Conservation (phyloP, 2,797 vertebrate genomes). For the Onychomys torridus region DNA sequence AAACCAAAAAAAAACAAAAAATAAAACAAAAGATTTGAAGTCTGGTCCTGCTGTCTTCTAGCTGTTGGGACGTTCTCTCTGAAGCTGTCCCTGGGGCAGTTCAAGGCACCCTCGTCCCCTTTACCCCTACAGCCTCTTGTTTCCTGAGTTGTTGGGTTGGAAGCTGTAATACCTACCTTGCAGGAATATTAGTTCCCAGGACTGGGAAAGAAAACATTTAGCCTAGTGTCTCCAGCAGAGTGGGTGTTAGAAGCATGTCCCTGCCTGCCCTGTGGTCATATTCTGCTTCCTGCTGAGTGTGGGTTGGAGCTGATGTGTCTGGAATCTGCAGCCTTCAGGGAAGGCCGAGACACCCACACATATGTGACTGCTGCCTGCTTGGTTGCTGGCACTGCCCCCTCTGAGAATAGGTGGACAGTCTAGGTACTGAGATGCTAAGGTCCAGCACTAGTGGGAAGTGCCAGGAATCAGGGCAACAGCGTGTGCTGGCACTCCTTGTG, state of each 20-base stretch:
- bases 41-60: neutral
- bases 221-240: neutral
- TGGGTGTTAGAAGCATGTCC: slow-evolving; percentile 45
- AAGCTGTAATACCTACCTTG: neutral
- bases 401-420: neutral
- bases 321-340: neutral
- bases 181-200: neutral
- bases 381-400: neutral
- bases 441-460: neutral
- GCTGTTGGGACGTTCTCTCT: neutral
- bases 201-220: slow-evolving; percentile 28
- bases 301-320: neutral
- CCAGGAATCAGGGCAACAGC: neutral
- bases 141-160: neutral
- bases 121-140: neutral
- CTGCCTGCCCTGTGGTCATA: neutral
- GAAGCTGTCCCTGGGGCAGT: neutral
- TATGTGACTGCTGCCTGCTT: neutral
- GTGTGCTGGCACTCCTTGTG: neutral
- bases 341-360: neutral
- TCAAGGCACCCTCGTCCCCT: neutral
- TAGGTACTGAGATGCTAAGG: neutral
- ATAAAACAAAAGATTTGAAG: slow-evolving; percentile 44
- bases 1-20: no score
- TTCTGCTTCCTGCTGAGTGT: neutral